Conservation (phyloP, 2,113 vertebrate species). For the Melanostigma gelatinosum region DNA sequence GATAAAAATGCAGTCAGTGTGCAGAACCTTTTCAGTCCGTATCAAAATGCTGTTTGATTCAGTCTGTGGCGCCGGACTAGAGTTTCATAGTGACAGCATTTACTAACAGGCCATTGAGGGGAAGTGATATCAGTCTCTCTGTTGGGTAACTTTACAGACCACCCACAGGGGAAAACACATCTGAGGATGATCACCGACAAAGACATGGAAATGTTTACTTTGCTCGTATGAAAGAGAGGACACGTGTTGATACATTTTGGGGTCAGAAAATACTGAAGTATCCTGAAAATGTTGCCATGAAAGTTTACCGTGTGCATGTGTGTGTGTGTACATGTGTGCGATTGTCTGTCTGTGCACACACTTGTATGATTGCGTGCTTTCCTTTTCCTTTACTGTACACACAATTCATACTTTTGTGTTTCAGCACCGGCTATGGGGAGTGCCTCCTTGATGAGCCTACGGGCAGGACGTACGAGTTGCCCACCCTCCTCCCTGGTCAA, state of each 20-base stretch:
- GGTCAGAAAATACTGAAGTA: conserved; percentile 21
- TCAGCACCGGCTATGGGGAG: conserved; percentile 94
- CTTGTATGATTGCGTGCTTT: conserved; percentile 3
- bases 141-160: conserved; percentile 63
- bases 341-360: neutral
- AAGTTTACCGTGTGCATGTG: neutral
- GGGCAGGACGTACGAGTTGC: conserved; percentile 87
- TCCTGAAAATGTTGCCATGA: conserved; percentile 13
- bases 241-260: conserved; percentile 35
- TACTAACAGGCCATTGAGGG: conserved; percentile 47
- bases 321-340: conserved; percentile 6
- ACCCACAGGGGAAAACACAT: conserved; percentile 63
- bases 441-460: conserved; percentile 94
- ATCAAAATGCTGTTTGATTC: conserved; percentile 41
- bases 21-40: conserved; percentile 30
- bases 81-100: conserved; percentile 55
- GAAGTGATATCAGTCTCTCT: conserved; percentile 50
- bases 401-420: conserved; percentile 7
- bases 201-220: conserved; percentile 49
- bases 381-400: neutral
- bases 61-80: conserved; percentile 38
- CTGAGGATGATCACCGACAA: conserved; percentile 54
- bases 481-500: conserved; percentile 90
- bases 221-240: conserved; percentile 48
- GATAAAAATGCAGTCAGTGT: conserved; percentile 40